Conservation (phyloP, 2,888 invertebrate species). For the Carabus problematicus region DNA sequence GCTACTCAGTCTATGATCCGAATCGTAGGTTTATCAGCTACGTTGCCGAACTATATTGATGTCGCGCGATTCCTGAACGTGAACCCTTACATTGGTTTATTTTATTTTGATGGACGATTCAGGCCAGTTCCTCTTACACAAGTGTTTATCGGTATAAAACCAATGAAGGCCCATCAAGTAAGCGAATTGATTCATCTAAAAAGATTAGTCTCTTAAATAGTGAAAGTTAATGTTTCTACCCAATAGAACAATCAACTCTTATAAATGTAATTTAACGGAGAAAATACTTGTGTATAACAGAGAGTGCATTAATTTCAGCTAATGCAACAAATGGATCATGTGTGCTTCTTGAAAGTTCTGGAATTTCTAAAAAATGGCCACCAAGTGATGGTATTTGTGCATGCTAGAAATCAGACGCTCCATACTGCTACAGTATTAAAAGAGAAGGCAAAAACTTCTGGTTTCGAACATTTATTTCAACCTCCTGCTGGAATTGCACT, state of each 20-base stretch:
- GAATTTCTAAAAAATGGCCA: slow-evolving; percentile 87
- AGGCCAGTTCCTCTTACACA: slow-evolving; percentile 94
- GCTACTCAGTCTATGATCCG: slow-evolving; percentile 94
- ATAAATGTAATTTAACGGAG: too few species aligned
- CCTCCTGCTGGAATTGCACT: slow-evolving; percentile 69
- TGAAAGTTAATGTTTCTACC: slow-evolving; percentile 50
- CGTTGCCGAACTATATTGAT: slow-evolving; percentile 96
- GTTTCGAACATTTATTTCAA: slow-evolving; percentile 73
- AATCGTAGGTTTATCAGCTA: slow-evolving; percentile 96
- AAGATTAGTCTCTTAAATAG: slow-evolving; percentile 55
- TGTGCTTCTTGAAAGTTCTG: slow-evolving; percentile 91
- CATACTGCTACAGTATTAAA: slow-evolving; percentile 84
- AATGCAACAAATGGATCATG: slow-evolving; percentile 83
- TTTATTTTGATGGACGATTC: slow-evolving; percentile 93
- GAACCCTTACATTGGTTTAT: slow-evolving; percentile 89
- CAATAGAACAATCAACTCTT: slow-evolving; percentile 47
- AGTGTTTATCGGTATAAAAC: slow-evolving; percentile 88
- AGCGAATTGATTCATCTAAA: slow-evolving; percentile 61
- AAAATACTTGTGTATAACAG: background rate
- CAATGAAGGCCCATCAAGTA: slow-evolving; percentile 57
- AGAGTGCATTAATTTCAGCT: slow-evolving; percentile 48
- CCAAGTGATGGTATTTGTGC: slow-evolving; percentile 98
- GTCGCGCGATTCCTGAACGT: slow-evolving; percentile 94
- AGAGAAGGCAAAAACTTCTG: slow-evolving; percentile 80
- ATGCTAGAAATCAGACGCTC: slow-evolving; percentile 95